Evolutionary conservation across 1,140 invertebrate genomes (phyloP), one percentile per base, ranked within the genome.

Genomic region (Pachypeltis micranthus): DNA sequence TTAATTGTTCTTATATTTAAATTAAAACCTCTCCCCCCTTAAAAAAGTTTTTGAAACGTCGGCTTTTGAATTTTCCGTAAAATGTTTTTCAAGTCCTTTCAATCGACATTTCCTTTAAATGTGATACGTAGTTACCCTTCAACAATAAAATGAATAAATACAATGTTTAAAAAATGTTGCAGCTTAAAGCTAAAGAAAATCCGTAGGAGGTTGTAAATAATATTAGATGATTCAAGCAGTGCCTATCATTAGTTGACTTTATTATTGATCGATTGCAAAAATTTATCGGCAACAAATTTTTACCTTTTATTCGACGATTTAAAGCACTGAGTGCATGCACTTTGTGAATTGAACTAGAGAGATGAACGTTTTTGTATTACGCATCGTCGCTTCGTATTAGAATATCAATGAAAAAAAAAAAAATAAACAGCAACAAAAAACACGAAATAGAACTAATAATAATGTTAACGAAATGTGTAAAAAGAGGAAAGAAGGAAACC

Each of bases 271-370:
- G 23, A 51, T 51, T 51, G 23, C 12, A 51, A 51, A 51, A 21
- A 24, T 47, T 27, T 47, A 61, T 51, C 60, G 51, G 60, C 60
- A n/a, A n/a, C n/a, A 61, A 47, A 61, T 61, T 61, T 61, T 61
- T 21, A 61, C 26, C 16, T 61, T 61, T 39, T 61, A 62, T 31
- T 62, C 25, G 21, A 44, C 27, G 26, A 19, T 44, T 21, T 26
- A 44, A 31, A 47, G 63, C 63, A 64, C 63, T 31, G 63, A 59
- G 63, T 64, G 63, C 63, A 64, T 59, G 63, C 63, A 64, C 63
- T 51, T 64, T 64, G 57, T 64, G 63, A 64, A 64, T 64, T 64
- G 63, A 64, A 25, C 44, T 24, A 64, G 51, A 14, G 23, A 57
- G 27, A 57, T 57, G 51, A 57, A 59, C n/a, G 24, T 59, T 59